Conservation (phyloP, 2,797 vertebrate species). For the Sebastiscus tertius region DNA sequence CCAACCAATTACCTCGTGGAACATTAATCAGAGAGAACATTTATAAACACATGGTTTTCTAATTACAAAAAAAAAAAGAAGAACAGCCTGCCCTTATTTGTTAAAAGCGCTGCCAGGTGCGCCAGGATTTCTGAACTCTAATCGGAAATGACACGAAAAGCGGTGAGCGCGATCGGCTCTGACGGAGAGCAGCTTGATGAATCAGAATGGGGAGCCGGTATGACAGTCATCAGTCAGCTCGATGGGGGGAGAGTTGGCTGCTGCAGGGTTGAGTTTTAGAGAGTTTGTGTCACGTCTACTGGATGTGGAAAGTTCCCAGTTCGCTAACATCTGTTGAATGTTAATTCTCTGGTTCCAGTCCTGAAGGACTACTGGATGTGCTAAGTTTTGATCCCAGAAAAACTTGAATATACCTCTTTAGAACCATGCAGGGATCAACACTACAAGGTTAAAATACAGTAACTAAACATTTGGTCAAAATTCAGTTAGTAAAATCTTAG, state of each 20-base stretch:
- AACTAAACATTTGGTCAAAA: neutral
- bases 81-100: constrained; percentile 61
- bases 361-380: constrained; percentile 40
- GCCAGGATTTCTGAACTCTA: constrained; percentile 32
- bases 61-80: constrained; percentile 57
- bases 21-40: constrained; percentile 67
- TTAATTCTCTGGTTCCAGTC: constrained; percentile 11
- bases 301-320: constrained; percentile 9
- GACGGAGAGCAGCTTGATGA: constrained; percentile 57
- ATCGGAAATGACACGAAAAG: constrained; percentile 51
- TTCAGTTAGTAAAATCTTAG: neutral
- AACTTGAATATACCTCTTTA: neutral
- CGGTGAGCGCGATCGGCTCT: constrained; percentile 10
- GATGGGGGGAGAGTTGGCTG: neutral
- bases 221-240: constrained; percentile 46
- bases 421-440: neutral
- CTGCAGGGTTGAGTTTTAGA: constrained; percentile 6
- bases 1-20: constrained; percentile 65
- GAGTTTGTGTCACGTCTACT: constrained; percentile 10
- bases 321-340: constrained; percentile 8
- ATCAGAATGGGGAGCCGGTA: constrained; percentile 25
- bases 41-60: constrained; percentile 64
- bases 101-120: constrained; percentile 27
- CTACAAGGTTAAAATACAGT: neutral
- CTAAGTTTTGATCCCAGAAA: constrained; percentile 10